A percentile compares a stretch with the other conserved stretches of the same genome.
phyloP scores from a whole-genome alignment of 1,140 invertebrate species.

The Homarus americanus region DNA sequence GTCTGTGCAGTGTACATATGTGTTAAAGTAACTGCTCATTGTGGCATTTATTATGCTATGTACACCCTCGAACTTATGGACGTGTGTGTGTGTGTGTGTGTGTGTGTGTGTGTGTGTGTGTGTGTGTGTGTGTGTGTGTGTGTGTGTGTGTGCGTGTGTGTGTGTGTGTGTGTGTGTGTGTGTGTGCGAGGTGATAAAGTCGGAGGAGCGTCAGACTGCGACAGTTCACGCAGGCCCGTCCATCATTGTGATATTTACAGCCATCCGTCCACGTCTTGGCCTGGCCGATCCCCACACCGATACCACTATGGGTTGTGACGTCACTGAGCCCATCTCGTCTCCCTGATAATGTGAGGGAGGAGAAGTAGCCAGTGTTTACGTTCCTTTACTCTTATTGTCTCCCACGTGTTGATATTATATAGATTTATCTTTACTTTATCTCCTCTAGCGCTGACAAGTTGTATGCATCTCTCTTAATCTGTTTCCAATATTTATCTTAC shows the following conservation, averaged over 20 bases:
- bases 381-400: too few species aligned
- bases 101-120: conserved; percentile 39
- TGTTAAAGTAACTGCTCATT: not conserved
- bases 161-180: conserved; percentile 12
- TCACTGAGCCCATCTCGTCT: conserved; percentile 4
- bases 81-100: conserved; percentile 16
- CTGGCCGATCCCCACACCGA: not conserved
- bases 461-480: not conserved
- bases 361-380: not conserved
- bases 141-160: not conserved
- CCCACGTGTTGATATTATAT: too few species aligned
- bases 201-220: not conserved
- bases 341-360: not conserved
- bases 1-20: too few species aligned
- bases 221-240: conserved; percentile 35
- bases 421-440: too few species aligned
- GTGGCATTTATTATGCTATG: too few species aligned
- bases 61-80: too few species aligned
- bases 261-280: conserved; percentile 32
- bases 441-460: too few species aligned
- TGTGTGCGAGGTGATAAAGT: not conserved
- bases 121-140: conserved; percentile 15
- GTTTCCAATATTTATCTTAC: not conserved
- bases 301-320: conserved; percentile 8
- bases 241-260: conserved; percentile 25